Percentiles rank a stretch among this genome's conserved stretches.
phyloP scores from a whole-genome alignment of 2,888 invertebrate genomes.

The Lymantria monacha region DNA sequence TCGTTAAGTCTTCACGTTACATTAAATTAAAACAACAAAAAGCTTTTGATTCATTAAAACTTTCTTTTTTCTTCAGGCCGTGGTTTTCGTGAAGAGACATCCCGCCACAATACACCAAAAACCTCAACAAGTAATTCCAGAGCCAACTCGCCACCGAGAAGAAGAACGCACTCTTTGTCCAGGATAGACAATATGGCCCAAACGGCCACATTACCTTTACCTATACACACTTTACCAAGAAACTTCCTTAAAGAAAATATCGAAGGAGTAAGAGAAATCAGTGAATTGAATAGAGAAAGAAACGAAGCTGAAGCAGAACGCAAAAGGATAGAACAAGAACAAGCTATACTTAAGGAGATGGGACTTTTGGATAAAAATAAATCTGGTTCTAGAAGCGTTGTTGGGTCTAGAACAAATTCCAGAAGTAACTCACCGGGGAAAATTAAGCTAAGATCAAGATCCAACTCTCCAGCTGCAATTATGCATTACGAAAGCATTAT shows the following conservation, averaged over 20 bases:
- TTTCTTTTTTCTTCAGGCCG: slow-evolving; percentile 49
- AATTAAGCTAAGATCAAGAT: slow-evolving; percentile 65
- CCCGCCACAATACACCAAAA: slow-evolving; percentile 80
- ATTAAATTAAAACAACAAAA: no score
- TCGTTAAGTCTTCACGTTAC: no score
- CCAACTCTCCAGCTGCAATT: slow-evolving; percentile 69
- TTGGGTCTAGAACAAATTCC: slow-evolving; percentile 47
- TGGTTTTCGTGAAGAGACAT: slow-evolving; percentile 79
- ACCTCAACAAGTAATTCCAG: slow-evolving; percentile 70
- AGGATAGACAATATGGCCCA: slow-evolving; percentile 71
- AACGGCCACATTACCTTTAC: slow-evolving; percentile 57
- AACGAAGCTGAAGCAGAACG: slow-evolving; percentile 72
- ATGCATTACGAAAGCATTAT: slow-evolving; percentile 57
- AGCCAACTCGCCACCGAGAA: slow-evolving; percentile 65
- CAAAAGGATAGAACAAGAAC: slow-evolving; percentile 69
- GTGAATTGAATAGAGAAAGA: slow-evolving; percentile 75
- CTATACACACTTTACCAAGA: slow-evolving; percentile 65
- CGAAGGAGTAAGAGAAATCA: slow-evolving; percentile 72
- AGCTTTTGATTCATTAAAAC: not conserved
- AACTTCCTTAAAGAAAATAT: slow-evolving; percentile 77
- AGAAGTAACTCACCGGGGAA: slow-evolving; percentile 69
- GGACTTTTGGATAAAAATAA: slow-evolving; percentile 62
- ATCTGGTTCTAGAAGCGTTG: slow-evolving; percentile 31
- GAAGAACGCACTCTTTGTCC: slow-evolving; percentile 68
- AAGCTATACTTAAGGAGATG: slow-evolving; percentile 74